Base-by-base conservation (phyloP, 2,113 vertebrate species). In the Chiloscyllium plagiosum region DNA sequence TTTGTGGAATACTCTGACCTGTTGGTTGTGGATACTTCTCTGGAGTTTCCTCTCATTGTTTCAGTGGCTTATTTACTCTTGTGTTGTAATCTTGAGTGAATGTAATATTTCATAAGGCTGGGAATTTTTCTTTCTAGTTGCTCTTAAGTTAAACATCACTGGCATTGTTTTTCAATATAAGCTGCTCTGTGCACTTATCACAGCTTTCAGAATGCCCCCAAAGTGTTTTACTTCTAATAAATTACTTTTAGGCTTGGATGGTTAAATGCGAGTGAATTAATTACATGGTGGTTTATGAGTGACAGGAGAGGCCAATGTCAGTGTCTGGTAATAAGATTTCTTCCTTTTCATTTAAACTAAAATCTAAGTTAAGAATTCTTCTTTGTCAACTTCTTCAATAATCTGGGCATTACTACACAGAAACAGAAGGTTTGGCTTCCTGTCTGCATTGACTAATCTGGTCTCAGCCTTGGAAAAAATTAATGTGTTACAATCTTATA, bases 11-110 rank as follows among this genome's bases (percentile, higher is more conserved):
- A 95, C 96, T 93, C 70, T 96, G 96, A 96, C 96, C 96, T 95
- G 65, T 24, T 96, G 96, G 80, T 85, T 61, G 85, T 89, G 96
- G 96, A 96, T 96, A 97, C 95, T 87, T 96, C 37, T 78, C 96
- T 86, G 29, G 83, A 80, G 85, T 96, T 96, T 96, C 96, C 92
- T 95, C n/a, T 96, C 94, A 42, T 96, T 78, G 96, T 83, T 96
- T 96, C 83, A 22, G 29, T 26, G 42, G 68, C 8, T 29, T 72
- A 37, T 95, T 52, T 24, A 15, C 37, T 95, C 68, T 90, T 19
- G 26, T 90, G 52, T 90, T 90, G 6, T 90, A 65, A 29, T 65
- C 26, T 95, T 5, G 19, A 10, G 68, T 50, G 68, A 50, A n/a
- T 70, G 37, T 50, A n/a, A 24, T 92, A 66, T 92, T 92, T 92